phyloP scores from a whole-genome alignment of 1,140 invertebrate genomes.

The Condylostylus longicornis region DNA sequence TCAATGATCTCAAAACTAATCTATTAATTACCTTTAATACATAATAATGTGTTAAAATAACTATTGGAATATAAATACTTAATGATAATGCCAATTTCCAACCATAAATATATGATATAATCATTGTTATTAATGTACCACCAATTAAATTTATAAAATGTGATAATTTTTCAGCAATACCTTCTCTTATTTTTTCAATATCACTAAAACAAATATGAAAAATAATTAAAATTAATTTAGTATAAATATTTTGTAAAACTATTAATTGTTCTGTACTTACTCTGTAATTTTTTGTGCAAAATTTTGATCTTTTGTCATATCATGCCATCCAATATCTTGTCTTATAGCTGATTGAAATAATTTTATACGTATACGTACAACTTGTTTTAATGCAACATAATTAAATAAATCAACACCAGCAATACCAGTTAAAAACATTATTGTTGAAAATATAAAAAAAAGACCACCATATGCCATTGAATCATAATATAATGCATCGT shows the following conservation, averaged over 20 bases:
- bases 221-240: constrained; percentile 3
- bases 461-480: constrained; percentile 48
- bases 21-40: constrained; percentile 43
- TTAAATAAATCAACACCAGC: constrained; percentile 53
- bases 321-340: constrained; percentile 86
- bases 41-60: constrained; percentile 48
- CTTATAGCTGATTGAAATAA: constrained; percentile 61
- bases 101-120: constrained; percentile 51
- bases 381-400: constrained; percentile 45
- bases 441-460: constrained; percentile 37
- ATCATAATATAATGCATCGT: constrained; percentile 44
- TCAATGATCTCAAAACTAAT: constrained; percentile 32
- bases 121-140: constrained; percentile 46
- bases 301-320: constrained; percentile 66
- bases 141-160: constrained; percentile 52
- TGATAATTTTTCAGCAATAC: constrained; percentile 70
- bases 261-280: constrained; percentile 38
- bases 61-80: constrained; percentile 58
- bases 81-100: constrained; percentile 69
- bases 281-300: constrained; percentile 76
- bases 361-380: constrained; percentile 49
- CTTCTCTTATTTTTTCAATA: constrained; percentile 65
- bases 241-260: background rate
- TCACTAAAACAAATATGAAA: constrained; percentile 42
- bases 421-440: constrained; percentile 48